Base-by-base conservation (phyloP, 2,797 vertebrate species). In the Malacoctenus gilli region DNA sequence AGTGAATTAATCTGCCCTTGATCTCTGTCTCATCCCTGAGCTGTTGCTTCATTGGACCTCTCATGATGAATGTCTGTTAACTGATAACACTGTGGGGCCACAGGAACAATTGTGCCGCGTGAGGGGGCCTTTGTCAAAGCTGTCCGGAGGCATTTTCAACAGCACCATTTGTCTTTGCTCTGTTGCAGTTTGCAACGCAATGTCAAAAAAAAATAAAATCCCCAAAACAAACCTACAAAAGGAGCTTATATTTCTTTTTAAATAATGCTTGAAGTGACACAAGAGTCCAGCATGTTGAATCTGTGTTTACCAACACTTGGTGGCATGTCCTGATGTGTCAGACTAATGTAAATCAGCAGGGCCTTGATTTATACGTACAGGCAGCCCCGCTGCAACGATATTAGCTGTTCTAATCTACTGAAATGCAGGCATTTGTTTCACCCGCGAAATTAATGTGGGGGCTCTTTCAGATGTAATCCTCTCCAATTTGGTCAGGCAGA, bases 1-100 rank as follows among this genome's bases (percentile, higher is more conserved):
- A 91, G 89, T 86, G 90, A 79, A 72, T 91, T 93, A 93, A 95
- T 93, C 93, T 93, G 92, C 86, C 92, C 93, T 93, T 92, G 92
- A 95, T 95, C 93, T 93, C 59, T 0, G 43, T 67, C 90, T 92
- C 92, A 92, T 94, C 92, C 91, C 87, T 88, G 91, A 84, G 91
- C 91, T 91, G 84, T 75, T 72, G 79, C 77, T 76, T 78, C 87
- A 84, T 60, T 85, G 90, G 88, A 87, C 88, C 87, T 85, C 78
- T 72, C 58, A 49, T 87, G 89, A 91, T 87, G 77, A 89, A 88
- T 81, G 85, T 69, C 79, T 82, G 75, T 79, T 87, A 76, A 59
- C 81, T 74, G 88, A 89, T 89, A 90, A 85, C 67, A 84, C 77
- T 38, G 39, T 31, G 28, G 36, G 77, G 75, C 63, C 74, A 54